Evolutionary conservation across 2,113 vertebrate genomes (phyloP).

Genomic region (Puffinus mauretanicus): DNA sequence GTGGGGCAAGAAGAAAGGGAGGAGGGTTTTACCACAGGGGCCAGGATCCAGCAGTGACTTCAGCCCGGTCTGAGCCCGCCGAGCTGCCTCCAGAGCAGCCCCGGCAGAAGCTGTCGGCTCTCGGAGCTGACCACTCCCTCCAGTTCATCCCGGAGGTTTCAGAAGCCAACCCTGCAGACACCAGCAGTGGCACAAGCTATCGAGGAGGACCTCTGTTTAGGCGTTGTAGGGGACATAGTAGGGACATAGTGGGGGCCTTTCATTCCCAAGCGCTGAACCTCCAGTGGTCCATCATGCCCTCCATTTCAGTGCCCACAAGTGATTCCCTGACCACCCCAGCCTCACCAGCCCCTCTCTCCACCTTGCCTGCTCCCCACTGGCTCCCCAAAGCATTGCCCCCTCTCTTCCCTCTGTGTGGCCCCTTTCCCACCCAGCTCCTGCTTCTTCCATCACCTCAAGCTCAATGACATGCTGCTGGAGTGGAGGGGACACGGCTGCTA

Average conservation of each 20-base stretch:
- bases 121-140: neutral
- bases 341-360: neutral
- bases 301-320: neutral
- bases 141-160: rapidly evolving
- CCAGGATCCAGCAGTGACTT: neutral
- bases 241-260: neutral
- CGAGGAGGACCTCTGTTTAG: neutral
- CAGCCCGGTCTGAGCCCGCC: rapidly evolving
- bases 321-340: neutral
- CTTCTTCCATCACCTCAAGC: neutral
- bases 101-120: neutral
- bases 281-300: neutral
- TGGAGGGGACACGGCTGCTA: neutral
- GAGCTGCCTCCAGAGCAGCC: neutral
- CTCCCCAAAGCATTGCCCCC: neutral
- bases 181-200: neutral
- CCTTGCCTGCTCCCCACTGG: neutral
- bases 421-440: neutral
- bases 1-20: neutral
- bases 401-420: neutral
- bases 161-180: neutral
- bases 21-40: rapidly evolving
- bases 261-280: neutral
- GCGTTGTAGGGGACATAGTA: too few species aligned
- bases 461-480: neutral